Evolutionary conservation across 2,888 invertebrate genomes (phyloP).

Genomic region (Chalcis sispes): DNA sequence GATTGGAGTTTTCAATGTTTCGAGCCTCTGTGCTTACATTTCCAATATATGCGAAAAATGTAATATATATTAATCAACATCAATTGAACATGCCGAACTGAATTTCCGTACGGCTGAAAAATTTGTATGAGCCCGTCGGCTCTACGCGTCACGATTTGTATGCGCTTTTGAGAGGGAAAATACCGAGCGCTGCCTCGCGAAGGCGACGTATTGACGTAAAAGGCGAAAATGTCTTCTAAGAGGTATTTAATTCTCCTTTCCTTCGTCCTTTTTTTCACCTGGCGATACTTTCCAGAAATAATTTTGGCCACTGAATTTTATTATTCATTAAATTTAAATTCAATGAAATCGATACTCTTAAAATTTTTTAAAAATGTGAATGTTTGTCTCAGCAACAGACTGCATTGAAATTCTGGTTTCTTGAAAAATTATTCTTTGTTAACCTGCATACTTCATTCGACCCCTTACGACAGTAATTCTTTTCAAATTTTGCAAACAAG

Average conservation of each 20-base stretch:
- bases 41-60: slow-evolving; percentile 40
- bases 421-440: slow-evolving; percentile 59
- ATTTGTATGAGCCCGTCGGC: slow-evolving; percentile 39
- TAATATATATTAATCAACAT: slow-evolving; percentile 42
- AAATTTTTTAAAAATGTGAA: not conserved
- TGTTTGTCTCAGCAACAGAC: not conserved
- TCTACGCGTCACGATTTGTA: slow-evolving; percentile 61
- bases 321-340: slow-evolving; percentile 6
- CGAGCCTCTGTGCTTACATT: slow-evolving; percentile 24
- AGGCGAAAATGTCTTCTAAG: slow-evolving; percentile 75
- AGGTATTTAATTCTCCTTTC: slow-evolving; percentile 71
- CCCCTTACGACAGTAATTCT: too few species aligned
- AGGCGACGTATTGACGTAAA: slow-evolving; percentile 64
- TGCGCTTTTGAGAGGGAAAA: slow-evolving; percentile 60
- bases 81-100: slow-evolving; percentile 42
- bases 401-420: slow-evolving; percentile 8
- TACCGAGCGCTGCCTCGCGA: slow-evolving; percentile 62
- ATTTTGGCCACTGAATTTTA: slow-evolving; percentile 21
- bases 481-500: too few species aligned
- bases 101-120: slow-evolving; percentile 29
- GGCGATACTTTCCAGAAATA: slow-evolving; percentile 13
- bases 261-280: slow-evolving; percentile 21
- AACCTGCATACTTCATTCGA: slow-evolving; percentile 43
- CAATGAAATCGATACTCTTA: too few species aligned
- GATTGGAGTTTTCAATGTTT: slow-evolving; percentile 55